Base-by-base conservation (phyloP, 2,888 invertebrate species). In the Empis livida region DNA sequence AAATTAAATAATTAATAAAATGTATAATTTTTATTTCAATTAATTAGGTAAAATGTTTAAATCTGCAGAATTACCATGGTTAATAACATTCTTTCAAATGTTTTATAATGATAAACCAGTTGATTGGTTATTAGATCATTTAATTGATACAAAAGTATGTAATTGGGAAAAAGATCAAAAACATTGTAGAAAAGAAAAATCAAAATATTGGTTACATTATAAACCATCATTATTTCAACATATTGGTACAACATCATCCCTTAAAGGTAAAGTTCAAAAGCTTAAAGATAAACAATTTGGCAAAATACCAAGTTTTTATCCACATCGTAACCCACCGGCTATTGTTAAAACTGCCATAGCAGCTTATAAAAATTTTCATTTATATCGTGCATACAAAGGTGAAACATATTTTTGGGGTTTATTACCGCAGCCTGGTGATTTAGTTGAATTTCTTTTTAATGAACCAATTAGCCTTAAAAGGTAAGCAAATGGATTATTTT, bases 21-120 rank as follows among this genome's bases (percentile, higher is more conserved):
- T 20, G 4, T 20, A 20, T 20, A 5, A 20, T 5, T 5, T 20
- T 20, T 20, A 5, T 20, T 20, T 20, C 20, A 5, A 20, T 20
- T 20, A 20, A 5, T 20, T 60, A 80, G 83, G 83, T 42, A 90
- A 90, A 74, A 77, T 97, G 74, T 94, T 97, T 68, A 85, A 87
- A 61, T 85, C 90, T 15, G 79, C 84, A 0, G 89, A 93, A 61
- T 71, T 96, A 17, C 84, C 87, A 1, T 82, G 84, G 73, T 74
- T 96, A 51, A 82, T 92, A 37, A 87, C 91, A 55, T 96, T 93
- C 68, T 86, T 96, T 59, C 82, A 96, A 63, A 84, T 96, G 79
- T 96, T 97, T 65, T 90, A 92, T 70, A 84, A 82, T 61, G 92
- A 95, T 61, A 93, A 95, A 71, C 96, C 97, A 0, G 93, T 95